phyloP scores from a whole-genome alignment of 2,888 invertebrate species.

The Amblyteles armatorius region DNA sequence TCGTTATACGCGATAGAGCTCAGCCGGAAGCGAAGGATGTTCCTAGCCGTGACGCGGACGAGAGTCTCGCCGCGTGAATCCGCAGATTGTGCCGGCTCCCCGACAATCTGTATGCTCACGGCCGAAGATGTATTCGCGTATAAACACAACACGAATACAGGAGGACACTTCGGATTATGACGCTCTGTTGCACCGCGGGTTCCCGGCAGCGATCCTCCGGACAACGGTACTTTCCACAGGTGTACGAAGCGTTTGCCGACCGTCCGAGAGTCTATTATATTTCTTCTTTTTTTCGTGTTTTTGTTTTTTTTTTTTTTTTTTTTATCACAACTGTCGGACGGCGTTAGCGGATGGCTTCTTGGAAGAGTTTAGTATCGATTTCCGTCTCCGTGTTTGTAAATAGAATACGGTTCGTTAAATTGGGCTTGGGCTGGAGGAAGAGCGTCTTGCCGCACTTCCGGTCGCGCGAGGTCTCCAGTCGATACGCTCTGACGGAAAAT shows the following conservation, averaged over 20 bases:
- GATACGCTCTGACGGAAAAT: neutral
- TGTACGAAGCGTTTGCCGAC: conserved; percentile 3
- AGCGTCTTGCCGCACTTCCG: conserved; percentile 40
- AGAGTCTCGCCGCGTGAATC: conserved; percentile 69
- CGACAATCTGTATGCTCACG: conserved; percentile 8
- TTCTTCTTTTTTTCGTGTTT: neutral
- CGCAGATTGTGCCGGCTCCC: conserved; percentile 57
- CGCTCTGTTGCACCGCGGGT: conserved; percentile 63
- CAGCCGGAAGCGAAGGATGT: conserved; percentile 67
- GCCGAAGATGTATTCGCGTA: neutral
- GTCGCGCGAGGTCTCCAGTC: neutral
- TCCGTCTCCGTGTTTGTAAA: conserved; percentile 14
- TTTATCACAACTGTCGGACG: neutral
- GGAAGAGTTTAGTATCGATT: neutral
- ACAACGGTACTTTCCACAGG: conserved; percentile 50
- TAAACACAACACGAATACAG: conserved; percentile 1
- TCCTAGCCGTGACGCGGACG: conserved; percentile 66
- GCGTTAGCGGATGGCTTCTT: neutral
- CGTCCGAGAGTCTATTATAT: conserved; percentile 15
- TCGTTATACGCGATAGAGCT: conserved; percentile 19
- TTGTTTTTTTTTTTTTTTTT: no score
- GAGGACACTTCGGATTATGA: conserved; percentile 55
- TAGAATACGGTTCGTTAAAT: conserved; percentile 14
- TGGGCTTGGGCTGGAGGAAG: conserved; percentile 7
- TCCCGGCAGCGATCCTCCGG: conserved; percentile 44